These are phyloP conservation scores for Zaprionus ornatus DNA, from an alignment of 1,140 invertebrate genomes.

Conservation along the genomic window DNA sequence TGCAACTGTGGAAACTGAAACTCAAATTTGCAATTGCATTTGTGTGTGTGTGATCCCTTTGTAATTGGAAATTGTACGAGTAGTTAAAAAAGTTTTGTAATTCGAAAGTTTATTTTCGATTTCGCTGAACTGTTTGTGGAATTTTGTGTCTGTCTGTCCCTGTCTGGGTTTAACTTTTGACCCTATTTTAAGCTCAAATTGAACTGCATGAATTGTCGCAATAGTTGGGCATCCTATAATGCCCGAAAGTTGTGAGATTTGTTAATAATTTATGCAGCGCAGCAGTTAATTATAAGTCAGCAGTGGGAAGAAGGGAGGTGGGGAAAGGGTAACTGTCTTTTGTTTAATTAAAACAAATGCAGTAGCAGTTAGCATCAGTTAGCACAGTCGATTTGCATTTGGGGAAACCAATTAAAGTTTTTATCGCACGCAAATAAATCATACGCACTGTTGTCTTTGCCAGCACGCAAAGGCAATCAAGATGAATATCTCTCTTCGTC, in stretches of 20 bases:
- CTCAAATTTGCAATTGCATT: background rate
- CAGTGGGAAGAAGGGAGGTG: background rate
- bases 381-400: slow-evolving; percentile 60
- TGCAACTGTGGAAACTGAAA: slow-evolving; percentile 10
- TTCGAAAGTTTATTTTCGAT: slow-evolving; percentile 72
- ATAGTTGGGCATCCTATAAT: slow-evolving; percentile 57
- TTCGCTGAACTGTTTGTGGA: slow-evolving; percentile 33
- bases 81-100: slow-evolving; percentile 60
- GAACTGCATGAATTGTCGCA: slow-evolving; percentile 61
- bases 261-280: slow-evolving; percentile 10
- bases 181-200: slow-evolving; percentile 59
- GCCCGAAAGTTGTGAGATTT: slow-evolving; percentile 10
- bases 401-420: slow-evolving; percentile 77
- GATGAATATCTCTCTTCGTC: slow-evolving; percentile 20
- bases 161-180: slow-evolving; percentile 41
- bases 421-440: slow-evolving; percentile 65
- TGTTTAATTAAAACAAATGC: slow-evolving; percentile 70
- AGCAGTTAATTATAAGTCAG: slow-evolving; percentile 10
- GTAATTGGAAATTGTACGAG: slow-evolving; percentile 77
- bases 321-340: background rate
- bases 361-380: slow-evolving; percentile 34
- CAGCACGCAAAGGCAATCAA: slow-evolving; percentile 35
- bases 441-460: slow-evolving; percentile 65
- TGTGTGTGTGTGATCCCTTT: slow-evolving; percentile 30
- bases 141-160: slow-evolving; percentile 4